Evolutionary conservation across 2,888 invertebrate genomes (phyloP).

Genomic region (Ashinkailepas kermadecensis): DNA sequence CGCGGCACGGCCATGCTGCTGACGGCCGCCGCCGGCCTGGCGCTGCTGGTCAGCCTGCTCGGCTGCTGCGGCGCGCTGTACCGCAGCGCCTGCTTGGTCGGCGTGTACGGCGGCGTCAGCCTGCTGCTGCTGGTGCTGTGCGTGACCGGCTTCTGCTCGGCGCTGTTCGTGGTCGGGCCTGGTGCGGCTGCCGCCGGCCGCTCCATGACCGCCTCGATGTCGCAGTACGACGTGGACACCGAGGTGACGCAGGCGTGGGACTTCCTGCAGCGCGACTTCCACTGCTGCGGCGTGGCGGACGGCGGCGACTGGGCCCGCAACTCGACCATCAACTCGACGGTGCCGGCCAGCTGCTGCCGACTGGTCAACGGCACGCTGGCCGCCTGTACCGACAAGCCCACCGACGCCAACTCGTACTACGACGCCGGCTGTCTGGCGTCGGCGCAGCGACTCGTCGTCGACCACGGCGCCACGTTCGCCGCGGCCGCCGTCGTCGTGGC

Average conservation of each 20-base stretch:
- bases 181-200: conserved; percentile 64
- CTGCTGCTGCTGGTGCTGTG: conserved; percentile 65
- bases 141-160: conserved; percentile 73
- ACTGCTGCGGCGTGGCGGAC: conserved; percentile 69
- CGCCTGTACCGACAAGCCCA: not conserved
- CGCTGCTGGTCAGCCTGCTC: not conserved
- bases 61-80: conserved; percentile 9
- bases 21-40: not conserved
- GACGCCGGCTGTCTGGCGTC: not conserved
- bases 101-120: conserved; percentile 74
- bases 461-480: not conserved
- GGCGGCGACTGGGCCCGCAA: conserved; percentile 40
- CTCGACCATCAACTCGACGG: not conserved
- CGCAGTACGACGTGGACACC: conserved; percentile 61
- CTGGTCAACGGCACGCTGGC: not conserved
- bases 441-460: not conserved
- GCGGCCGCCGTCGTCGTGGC: not conserved
- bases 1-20: not conserved
- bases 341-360: conserved; percentile 8
- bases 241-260: conserved; percentile 72
- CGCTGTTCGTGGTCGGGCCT: conserved; percentile 72
- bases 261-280: conserved; percentile 56
- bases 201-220: conserved; percentile 47
- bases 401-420: not conserved
- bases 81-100: not conserved